These are phyloP conservation scores for Pluvianellus socialis DNA, from an alignment of 2,113 vertebrate species.

Conservation along the genomic window DNA sequence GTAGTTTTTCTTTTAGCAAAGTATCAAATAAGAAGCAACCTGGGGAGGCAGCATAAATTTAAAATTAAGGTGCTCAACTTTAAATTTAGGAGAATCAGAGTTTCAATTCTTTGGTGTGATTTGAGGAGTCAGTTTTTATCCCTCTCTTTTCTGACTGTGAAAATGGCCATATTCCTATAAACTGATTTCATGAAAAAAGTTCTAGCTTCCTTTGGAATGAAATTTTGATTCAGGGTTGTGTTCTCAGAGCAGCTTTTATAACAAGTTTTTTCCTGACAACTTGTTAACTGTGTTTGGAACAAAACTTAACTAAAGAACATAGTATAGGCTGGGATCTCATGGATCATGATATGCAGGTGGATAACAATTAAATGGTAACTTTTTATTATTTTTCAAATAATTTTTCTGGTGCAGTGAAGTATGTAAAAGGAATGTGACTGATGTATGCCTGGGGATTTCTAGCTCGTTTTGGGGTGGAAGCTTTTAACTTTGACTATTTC, in stretches of 20 bases:
- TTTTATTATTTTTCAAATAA: background rate
- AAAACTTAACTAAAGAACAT: background rate
- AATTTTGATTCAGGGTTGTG: background rate
- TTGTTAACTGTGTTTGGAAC: background rate
- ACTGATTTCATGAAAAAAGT: background rate
- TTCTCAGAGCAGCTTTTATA: background rate
- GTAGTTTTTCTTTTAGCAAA: background rate
- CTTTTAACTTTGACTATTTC: background rate
- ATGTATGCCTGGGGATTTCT: background rate
- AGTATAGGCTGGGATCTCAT: background rate
- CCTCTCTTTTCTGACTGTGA: background rate
- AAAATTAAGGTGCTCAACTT: background rate
- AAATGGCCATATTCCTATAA: background rate
- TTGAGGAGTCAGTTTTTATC: background rate
- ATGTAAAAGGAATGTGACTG: background rate
- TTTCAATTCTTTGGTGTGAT: background rate
- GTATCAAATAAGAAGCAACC: background rate
- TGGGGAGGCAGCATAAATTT: background rate
- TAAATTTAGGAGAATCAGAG: background rate
- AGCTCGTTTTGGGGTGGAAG: background rate
- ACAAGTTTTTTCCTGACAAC: background rate
- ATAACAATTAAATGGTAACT: background rate
- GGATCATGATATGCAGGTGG: background rate
- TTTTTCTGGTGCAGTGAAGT: background rate
- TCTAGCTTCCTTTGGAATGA: background rate